Evolutionary conservation across 1,140 invertebrate species (phyloP), one percentile per base, ranked within the genome.

Genomic region (Trigoniulus corallinus): DNA sequence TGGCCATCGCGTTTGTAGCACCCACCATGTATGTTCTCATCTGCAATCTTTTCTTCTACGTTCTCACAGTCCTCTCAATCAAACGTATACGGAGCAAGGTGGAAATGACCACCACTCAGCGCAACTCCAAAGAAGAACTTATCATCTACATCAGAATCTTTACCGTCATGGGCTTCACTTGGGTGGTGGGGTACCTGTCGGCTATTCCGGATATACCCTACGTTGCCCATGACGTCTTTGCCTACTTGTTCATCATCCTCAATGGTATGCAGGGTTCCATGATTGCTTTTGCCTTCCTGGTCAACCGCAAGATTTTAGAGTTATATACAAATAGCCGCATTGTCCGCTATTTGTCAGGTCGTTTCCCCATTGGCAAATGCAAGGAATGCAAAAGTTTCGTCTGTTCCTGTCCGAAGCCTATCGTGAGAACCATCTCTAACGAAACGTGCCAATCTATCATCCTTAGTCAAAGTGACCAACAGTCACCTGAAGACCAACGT

Each of bases 111-210:
- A 20, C 39, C 18, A 43, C 50, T 1, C 52, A 54, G 3, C 57
- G 55, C 24, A 42, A 57, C 26, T 62, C 59, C 3, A 55, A 61
- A 26, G 56, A 61, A 45, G 65, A 69, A 52, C 60, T 67, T 23
- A 60, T 62, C 47, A 50, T 70, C 3, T 70, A 69, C 54, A 51
- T 66, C 21, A 57, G 63, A 42, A 67, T 71, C 61, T 64, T 67
- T 3, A 59, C 62, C 1, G 61, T 69, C 3, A 65, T 69, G 61
- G 69, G 69, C 12, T 67, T 70, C 46, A 67, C 66, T 3, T 71
- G 69, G 69, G 58, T 67, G 7, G 59, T 68, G 47, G 67, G 66
- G 2, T 58, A 70, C 20, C 57, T 64, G 1, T 62, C 62, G 1
- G 61, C 64, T 1, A 55, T 64, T 13, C 52, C 64, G 15, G 63